Conservation (phyloP, 1,140 invertebrate species). For the Brachionus rubens region DNA sequence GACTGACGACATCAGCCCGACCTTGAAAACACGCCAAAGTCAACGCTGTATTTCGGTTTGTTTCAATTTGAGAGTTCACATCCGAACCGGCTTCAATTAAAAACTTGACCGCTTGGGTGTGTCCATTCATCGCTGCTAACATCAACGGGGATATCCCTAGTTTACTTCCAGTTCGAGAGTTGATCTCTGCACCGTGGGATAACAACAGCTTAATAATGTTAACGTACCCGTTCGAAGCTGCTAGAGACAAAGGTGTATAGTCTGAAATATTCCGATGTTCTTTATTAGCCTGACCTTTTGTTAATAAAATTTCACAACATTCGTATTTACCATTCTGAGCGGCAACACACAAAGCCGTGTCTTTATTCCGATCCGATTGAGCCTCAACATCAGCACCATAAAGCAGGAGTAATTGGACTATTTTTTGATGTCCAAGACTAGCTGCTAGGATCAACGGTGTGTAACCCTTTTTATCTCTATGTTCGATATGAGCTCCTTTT, state of each 20-base stretch:
- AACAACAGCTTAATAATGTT: constrained; percentile 95
- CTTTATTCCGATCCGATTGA: constrained; percentile 95
- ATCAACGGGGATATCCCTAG: constrained; percentile 96
- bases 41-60: constrained; percentile 95
- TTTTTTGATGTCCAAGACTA: constrained; percentile 78
- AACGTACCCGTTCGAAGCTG: constrained; percentile 95
- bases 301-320: constrained; percentile 50
- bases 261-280: constrained; percentile 98
- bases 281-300: constrained; percentile 84
- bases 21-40: constrained; percentile 99
- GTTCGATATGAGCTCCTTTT: constrained; percentile 88
- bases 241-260: constrained; percentile 90
- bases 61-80: constrained; percentile 99
- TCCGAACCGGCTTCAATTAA: constrained; percentile 95
- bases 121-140: constrained; percentile 99
- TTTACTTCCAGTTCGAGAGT: constrained; percentile 73
- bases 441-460: constrained; percentile 94
- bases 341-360: constrained; percentile 92
- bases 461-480: constrained; percentile 93
- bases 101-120: constrained; percentile 93
- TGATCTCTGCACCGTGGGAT: constrained; percentile 91
- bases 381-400: constrained; percentile 92
- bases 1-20: constrained; percentile 90
- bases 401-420: constrained; percentile 86
- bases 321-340: constrained; percentile 95